A percentile compares a stretch with the other conserved stretches of the same genome.
Conservation (phyloP, 1,140 invertebrate genomes). For the Euura saliciscinereae region DNA sequence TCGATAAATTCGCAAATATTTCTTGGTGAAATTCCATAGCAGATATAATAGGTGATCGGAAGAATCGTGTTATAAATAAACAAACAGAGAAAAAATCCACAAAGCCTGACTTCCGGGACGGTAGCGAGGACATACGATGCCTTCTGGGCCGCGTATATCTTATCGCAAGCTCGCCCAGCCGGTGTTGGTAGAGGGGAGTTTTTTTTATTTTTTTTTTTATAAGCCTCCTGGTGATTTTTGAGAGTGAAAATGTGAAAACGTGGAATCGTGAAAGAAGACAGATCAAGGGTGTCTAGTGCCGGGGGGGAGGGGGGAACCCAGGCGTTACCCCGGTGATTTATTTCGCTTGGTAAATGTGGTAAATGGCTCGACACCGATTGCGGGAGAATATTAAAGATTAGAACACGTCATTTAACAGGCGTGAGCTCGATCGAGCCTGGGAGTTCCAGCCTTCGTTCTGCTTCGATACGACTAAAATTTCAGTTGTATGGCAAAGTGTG, state of each 20-base stretch:
- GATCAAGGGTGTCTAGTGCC: neutral
- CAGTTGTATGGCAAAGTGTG: neutral
- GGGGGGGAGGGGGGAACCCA: neutral
- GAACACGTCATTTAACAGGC: constrained; percentile 6
- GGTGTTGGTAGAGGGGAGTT: neutral
- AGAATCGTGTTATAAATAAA: too few species aligned
- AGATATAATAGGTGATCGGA: too few species aligned
- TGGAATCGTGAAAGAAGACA: neutral
- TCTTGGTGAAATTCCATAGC: neutral
- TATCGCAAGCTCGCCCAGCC: neutral
- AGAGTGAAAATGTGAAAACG: neutral
- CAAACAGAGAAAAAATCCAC: too few species aligned
- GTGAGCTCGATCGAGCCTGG: neutral
- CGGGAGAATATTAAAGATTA: constrained; percentile 5
- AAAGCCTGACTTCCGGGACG: too few species aligned
- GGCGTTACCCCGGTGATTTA: constrained; percentile 2
- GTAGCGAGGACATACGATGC: too few species aligned
- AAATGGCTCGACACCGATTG: constrained; percentile 6
- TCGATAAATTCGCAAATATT: neutral
- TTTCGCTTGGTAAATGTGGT: constrained; percentile 7
- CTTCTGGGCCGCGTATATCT: neutral
- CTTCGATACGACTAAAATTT: neutral
- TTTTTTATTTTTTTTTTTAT: neutral
- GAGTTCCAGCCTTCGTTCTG: constrained; percentile 3
- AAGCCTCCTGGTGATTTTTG: neutral